Base-by-base conservation (phyloP, 2,113 vertebrate species). In the Platichthys flesus region DNA sequence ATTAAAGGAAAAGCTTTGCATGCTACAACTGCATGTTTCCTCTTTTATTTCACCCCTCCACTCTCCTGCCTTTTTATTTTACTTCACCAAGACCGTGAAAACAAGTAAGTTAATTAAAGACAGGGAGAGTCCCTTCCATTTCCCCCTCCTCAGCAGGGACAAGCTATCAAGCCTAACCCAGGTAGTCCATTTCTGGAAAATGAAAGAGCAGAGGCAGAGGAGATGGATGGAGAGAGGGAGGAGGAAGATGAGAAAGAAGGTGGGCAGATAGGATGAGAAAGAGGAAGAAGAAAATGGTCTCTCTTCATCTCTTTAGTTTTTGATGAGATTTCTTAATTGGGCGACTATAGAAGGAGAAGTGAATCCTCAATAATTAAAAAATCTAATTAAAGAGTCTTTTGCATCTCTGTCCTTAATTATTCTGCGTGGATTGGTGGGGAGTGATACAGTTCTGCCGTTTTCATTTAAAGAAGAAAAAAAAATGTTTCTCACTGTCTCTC, bases 331-430 rank as follows among this genome's bases (percentile, higher is more conserved):
- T 89, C 88, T 90, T 94, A 95, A 95, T 94, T 95, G 92, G 92
- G 92, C 87, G 87, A 92, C 93, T 85, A 92, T 90, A 93, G 86
- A 92, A 88, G 85, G 83, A 91, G 89, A 90, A 91, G 86, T 88
- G 91, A 94, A 94, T 93, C 92, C 91, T 94, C 91, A 95, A 94
- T 94, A 94, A 95, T 94, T 95, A 95, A 95, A 95, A 93, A 93
- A 95, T 93, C 93, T 94, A 94, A 95, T 94, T 93, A 95, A 89
- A 80, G 90, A 93, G 90, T 94, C 91, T 92, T 93, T 94, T 93
- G 90, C 93, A 93, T 94, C 91, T 92, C 84, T 56, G 83, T 85
- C 74, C 86, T 93, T 94, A 94, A 94, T 94, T 94, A 95, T 93
- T 93, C 91, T 88, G 72, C 2, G 21, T 60, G 79, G 86, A 93